phyloP scores from a whole-genome alignment of 2,113 vertebrate species.

The Struthidea cinerea region DNA sequence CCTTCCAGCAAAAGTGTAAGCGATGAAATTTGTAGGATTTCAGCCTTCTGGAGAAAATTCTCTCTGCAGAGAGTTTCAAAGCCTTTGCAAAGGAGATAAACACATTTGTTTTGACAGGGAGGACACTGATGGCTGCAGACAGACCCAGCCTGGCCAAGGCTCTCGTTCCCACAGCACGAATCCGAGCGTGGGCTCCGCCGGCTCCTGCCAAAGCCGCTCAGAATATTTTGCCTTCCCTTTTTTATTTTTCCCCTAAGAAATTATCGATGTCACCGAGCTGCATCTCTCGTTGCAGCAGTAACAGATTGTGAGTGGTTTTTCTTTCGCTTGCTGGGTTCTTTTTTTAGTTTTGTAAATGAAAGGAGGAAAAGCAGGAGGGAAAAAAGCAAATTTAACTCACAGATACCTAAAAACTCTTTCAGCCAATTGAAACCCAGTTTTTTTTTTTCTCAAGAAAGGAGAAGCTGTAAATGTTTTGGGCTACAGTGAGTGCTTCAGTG shows the following conservation, averaged over 20 bases:
- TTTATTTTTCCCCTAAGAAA: not conserved
- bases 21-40: not conserved
- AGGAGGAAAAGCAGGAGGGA: not conserved
- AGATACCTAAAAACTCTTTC: not conserved
- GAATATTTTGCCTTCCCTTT: not conserved
- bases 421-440: not conserved
- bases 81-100: not conserved
- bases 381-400: not conserved
- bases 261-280: not conserved
- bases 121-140: not conserved
- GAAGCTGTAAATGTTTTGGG: not conserved
- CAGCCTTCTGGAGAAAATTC: not conserved
- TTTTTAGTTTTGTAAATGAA: not conserved
- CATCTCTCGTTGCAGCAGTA: not conserved
- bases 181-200: not conserved
- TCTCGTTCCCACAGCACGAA: not conserved
- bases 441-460: not conserved
- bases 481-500: not conserved
- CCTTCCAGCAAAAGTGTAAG: not conserved
- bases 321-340: not conserved
- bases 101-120: constrained; percentile 33
- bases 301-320: not conserved
- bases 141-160: not conserved
- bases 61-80: not conserved
- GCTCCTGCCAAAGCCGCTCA: not conserved